Conservation (phyloP, 1,140 invertebrate genomes). For the Trichogramma pretiosum region DNA sequence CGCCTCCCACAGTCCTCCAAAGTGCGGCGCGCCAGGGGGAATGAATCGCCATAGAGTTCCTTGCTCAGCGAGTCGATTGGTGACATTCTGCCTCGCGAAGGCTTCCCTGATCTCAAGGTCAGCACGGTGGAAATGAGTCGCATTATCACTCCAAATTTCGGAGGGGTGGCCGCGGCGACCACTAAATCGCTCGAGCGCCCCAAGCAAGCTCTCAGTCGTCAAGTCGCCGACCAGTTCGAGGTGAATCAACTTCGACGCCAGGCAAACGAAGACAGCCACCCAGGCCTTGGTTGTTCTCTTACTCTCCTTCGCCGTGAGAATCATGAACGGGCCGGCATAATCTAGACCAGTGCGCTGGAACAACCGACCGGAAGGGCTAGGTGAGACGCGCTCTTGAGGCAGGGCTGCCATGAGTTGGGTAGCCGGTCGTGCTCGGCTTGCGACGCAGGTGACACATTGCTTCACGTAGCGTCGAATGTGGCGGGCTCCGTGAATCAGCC, state of each 20-base stretch:
- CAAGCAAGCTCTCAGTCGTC: slow-evolving; percentile 3
- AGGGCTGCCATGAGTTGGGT: no score
- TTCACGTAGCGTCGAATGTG: no score
- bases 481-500: no score
- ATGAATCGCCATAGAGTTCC: slow-evolving; percentile 20
- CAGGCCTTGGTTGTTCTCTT: slow-evolving; percentile 13
- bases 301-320: background rate
- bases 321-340: background rate
- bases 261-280: slow-evolving; percentile 3
- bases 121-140: slow-evolving; percentile 26
- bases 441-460: no score
- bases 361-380: background rate
- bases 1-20: slow-evolving; percentile 19
- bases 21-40: slow-evolving; percentile 14
- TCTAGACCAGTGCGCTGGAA: background rate
- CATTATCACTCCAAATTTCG: slow-evolving; percentile 23
- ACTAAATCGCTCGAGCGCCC: background rate
- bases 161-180: slow-evolving; percentile 14
- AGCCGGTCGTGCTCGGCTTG: no score
- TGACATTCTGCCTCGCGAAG: no score
- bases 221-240: background rate
- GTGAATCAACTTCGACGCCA: slow-evolving; percentile 1
- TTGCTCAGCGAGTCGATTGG: no score
- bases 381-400: background rate
- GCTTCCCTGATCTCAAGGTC: no score